Evolutionary conservation across 2,113 vertebrate genomes (phyloP).

Genomic region (Spea bombifrons): DNA sequence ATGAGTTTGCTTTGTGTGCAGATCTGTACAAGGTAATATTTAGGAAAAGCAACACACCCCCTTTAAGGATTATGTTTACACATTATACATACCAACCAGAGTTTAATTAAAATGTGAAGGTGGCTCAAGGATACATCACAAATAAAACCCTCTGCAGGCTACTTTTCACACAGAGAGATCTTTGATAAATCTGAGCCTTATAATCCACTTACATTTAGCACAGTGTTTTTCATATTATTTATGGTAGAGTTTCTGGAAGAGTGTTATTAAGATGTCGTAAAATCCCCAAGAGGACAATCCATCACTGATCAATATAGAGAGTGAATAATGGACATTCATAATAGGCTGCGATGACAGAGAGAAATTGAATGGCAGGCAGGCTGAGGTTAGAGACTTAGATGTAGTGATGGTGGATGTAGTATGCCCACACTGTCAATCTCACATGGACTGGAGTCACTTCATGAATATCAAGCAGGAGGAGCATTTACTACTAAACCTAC

Average conservation of each 20-base stretch:
- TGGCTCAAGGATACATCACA: constrained; percentile 11
- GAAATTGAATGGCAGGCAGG: constrained; percentile 60
- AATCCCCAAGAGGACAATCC: constrained; percentile 64
- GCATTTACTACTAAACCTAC: constrained; percentile 26
- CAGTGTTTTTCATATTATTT: constrained; percentile 61
- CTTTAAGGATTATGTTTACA: too few relatives aligned
- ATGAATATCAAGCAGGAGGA: constrained; percentile 65
- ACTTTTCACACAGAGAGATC: constrained; percentile 42
- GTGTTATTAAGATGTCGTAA: constrained; percentile 70
- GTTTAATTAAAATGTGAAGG: neutral
- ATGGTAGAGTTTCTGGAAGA: constrained; percentile 61
- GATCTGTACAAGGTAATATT: too few relatives aligned
- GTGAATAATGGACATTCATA: constrained; percentile 59
- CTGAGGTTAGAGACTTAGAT: constrained; percentile 53
- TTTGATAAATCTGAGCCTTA: constrained; percentile 62
- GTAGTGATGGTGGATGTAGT: constrained; percentile 54
- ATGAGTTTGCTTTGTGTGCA: too few relatives aligned
- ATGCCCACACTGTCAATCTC: constrained; percentile 61
- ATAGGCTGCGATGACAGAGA: constrained; percentile 60
- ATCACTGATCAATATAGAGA: constrained; percentile 65
- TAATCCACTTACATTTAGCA: constrained; percentile 62
- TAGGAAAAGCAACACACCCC: too few relatives aligned
- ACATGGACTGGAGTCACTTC: constrained; percentile 44
- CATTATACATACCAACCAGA: neutral
- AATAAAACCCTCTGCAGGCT: neutral